Percentiles rank a stretch among this genome's conserved stretches.
Conservation (phyloP, 1,140 invertebrate species). For the Holotrichia oblita region DNA sequence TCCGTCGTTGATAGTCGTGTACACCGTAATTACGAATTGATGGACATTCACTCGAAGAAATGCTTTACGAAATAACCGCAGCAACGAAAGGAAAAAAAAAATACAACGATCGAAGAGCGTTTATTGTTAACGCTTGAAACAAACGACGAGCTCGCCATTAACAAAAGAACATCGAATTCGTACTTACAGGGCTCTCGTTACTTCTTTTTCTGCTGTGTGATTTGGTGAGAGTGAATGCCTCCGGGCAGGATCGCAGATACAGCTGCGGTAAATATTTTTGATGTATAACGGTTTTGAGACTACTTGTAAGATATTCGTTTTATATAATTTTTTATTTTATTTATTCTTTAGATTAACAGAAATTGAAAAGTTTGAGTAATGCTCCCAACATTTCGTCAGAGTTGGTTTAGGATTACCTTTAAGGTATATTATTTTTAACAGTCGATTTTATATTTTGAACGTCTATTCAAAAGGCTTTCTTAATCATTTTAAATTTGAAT, state of each 20-base stretch:
- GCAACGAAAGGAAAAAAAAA: neutral
- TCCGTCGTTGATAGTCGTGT: neutral
- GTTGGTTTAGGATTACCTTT: too few species aligned
- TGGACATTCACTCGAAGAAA: constrained; percentile 25
- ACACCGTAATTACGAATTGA: constrained; percentile 14
- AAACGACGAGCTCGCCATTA: neutral
- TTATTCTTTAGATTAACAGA: too few species aligned
- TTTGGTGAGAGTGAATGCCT: constrained; percentile 5
- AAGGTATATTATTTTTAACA: too few species aligned
- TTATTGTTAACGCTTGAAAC: neutral
- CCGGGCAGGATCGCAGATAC: neutral
- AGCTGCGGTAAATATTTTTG: neutral
- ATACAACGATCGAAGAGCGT: neutral
- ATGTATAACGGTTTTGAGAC: neutral
- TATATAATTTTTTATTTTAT: neutral
- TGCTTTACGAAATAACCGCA: constrained; percentile 5
- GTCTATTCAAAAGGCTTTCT: too few species aligned
- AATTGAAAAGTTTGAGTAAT: too few species aligned
- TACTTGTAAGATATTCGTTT: neutral
- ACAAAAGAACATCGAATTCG: constrained; percentile 6
- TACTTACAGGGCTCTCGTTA: neutral
- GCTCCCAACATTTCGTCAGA: too few species aligned
- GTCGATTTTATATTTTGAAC: too few species aligned
- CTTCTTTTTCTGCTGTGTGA: neutral
- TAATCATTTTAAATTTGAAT: too few species aligned